These are phyloP conservation scores for Ostrea denselamellosa DNA, from an alignment of 1,140 invertebrate genomes.

Conservation along the genomic window DNA sequence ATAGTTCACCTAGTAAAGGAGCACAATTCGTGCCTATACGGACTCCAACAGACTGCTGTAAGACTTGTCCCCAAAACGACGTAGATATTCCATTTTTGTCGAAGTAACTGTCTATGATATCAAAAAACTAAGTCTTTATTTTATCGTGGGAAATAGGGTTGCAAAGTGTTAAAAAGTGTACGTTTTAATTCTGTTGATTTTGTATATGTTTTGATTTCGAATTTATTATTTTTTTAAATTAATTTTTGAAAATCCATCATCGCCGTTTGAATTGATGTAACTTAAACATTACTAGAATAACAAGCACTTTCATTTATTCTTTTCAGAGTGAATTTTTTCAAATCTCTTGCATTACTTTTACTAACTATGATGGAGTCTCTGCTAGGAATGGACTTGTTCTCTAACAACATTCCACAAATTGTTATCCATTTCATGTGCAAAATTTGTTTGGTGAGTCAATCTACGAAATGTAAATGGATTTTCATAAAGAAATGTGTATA, in stretches of 20 bases:
- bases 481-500: neutral
- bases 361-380: neutral
- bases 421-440: neutral
- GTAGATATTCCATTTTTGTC: too few species aligned
- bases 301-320: neutral
- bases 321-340: neutral
- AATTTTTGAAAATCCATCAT: neutral
- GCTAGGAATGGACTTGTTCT: neutral
- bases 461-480: too few species aligned
- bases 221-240: neutral
- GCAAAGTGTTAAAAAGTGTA: neutral
- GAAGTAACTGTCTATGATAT: too few species aligned
- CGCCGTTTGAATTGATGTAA: too few species aligned
- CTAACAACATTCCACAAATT: neutral
- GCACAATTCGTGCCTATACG: too few species aligned
- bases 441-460: neutral
- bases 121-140: too few species aligned
- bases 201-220: neutral
- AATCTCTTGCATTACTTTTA: neutral
- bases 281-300: too few species aligned
- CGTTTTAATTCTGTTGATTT: neutral
- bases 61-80: too few species aligned
- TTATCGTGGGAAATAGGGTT: too few species aligned
- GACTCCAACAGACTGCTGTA: too few species aligned
- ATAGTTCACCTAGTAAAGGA: too few species aligned